Percentiles rank a stretch among this genome's conserved stretches.
phyloP scores from a whole-genome alignment of 2,113 vertebrate species.

The Tetrax tetrax region DNA sequence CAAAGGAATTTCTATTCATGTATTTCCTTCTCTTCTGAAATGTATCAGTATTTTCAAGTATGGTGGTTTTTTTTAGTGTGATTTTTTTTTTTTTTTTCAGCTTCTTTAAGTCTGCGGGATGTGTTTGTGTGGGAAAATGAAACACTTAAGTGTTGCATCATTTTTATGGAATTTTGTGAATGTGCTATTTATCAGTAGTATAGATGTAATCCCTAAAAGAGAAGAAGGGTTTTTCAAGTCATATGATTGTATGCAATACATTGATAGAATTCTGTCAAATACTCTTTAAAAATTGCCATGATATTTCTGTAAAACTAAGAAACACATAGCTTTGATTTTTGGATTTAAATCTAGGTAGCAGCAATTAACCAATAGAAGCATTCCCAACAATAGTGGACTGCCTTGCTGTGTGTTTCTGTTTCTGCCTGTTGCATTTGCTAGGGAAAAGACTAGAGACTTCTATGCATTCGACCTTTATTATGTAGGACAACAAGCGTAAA shows the following conservation, averaged over 20 bases:
- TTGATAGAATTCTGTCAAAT: background rate
- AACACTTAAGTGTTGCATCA: accelerated
- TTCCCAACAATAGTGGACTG: background rate
- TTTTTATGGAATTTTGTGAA: background rate
- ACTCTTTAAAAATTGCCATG: background rate
- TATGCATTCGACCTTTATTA: background rate
- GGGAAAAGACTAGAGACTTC: background rate
- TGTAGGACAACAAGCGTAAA: background rate
- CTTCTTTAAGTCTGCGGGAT: background rate
- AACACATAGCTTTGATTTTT: background rate
- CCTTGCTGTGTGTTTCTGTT: background rate
- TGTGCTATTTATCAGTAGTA: background rate
- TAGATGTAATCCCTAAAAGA: background rate
- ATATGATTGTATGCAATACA: accelerated
- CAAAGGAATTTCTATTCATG: background rate
- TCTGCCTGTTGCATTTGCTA: background rate
- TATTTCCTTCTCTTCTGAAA: background rate
- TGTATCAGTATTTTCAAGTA: background rate
- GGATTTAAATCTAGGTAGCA: background rate
- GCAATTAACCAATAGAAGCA: background rate
- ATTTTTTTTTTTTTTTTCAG: background rate
- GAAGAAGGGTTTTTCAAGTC: background rate
- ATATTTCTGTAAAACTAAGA: background rate
- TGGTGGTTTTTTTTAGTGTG: background rate
- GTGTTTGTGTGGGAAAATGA: background rate